phyloP scores from a whole-genome alignment of 2,113 vertebrate species.

The Litocranius walleri region DNA sequence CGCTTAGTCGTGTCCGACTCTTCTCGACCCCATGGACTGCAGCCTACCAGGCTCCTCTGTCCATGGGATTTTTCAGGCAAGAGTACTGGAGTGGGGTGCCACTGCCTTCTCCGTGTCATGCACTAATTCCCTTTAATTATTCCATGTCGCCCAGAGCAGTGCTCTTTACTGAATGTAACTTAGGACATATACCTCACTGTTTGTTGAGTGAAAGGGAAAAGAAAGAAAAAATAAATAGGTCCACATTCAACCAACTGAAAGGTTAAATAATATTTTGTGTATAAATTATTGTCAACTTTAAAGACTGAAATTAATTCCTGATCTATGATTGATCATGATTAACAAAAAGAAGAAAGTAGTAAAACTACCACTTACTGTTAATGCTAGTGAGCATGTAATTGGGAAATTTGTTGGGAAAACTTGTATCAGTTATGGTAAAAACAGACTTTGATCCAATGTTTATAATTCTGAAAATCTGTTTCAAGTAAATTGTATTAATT shows the following conservation, averaged over 20 bases:
- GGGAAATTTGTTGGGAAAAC: background rate
- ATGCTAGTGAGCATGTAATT: rapidly evolving
- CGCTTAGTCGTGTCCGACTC: rapidly evolving
- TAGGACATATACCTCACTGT: background rate
- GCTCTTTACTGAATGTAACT: background rate
- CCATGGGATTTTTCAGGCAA: no score
- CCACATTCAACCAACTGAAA: background rate
- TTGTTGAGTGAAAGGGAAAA: background rate
- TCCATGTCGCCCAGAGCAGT: background rate
- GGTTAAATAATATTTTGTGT: background rate
- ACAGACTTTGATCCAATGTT: background rate
- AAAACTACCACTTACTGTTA: no score
- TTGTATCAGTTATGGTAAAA: background rate
- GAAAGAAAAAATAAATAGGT: background rate
- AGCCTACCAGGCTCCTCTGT: no score
- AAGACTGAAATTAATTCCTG: background rate
- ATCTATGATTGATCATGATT: background rate
- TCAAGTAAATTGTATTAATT: background rate
- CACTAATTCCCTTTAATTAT: background rate
- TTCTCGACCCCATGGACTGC: rapidly evolving
- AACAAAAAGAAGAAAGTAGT: background rate
- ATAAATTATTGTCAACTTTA: background rate
- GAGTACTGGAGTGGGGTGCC: no score
- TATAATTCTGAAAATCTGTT: background rate
- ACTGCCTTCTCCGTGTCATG: no score